phyloP scores from a whole-genome alignment of 2,797 vertebrate species.

The Oryzias dopingdopingensis region DNA sequence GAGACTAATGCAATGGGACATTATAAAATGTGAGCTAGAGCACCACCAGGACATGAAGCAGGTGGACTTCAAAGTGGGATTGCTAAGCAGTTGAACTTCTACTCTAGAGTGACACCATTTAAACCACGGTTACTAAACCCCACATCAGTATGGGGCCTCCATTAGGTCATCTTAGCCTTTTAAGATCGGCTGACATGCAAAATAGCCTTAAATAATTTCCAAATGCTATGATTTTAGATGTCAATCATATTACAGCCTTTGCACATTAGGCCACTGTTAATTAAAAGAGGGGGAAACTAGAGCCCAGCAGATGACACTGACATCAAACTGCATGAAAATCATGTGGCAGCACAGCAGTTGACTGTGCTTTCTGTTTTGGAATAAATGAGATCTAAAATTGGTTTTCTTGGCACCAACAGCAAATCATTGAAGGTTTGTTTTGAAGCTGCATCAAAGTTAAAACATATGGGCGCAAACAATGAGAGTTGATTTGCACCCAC shows the following conservation, averaged over 20 bases:
- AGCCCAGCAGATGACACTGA: background rate
- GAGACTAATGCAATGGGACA: slow-evolving; percentile 72
- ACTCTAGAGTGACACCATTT: slow-evolving; percentile 69
- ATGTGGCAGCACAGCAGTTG: background rate
- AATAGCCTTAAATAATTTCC: background rate
- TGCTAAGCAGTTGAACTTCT: slow-evolving; percentile 46
- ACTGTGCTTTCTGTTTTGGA: background rate
- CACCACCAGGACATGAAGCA: slow-evolving; percentile 59
- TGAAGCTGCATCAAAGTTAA: background rate
- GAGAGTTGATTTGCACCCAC: background rate
- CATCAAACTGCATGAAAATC: slow-evolving; percentile 1
- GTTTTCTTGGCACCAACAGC: slow-evolving; percentile 1
- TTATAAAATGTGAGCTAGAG: slow-evolving; percentile 73
- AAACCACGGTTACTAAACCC: slow-evolving; percentile 69
- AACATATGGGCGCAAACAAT: background rate
- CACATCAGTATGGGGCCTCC: slow-evolving; percentile 55
- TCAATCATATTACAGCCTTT: background rate
- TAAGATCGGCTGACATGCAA: slow-evolving; percentile 30
- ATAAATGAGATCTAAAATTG: background rate
- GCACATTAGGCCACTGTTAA: slow-evolving; percentile 4
- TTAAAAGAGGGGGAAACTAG: background rate
- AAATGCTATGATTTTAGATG: background rate
- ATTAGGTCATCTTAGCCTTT: slow-evolving; percentile 35
- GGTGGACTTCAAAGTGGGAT: slow-evolving; percentile 57
- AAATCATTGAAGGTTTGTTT: slow-evolving; percentile 1